Conservation (phyloP, 2,888 invertebrate genomes). For the Chloroclysta siterata region DNA sequence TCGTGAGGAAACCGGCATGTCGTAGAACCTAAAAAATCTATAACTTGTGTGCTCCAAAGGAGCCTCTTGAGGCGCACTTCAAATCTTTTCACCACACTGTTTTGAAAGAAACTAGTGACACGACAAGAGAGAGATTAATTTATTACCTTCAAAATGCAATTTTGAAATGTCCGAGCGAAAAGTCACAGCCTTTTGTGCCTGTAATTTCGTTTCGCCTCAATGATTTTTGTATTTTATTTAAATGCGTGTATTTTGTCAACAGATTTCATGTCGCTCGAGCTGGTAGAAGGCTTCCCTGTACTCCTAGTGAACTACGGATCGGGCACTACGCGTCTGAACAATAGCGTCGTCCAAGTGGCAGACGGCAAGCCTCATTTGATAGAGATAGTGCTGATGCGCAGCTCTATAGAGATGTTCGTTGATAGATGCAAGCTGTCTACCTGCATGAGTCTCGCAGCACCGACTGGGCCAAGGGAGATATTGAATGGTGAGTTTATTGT, state of each 20-base stretch:
- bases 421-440: slow-evolving; percentile 89
- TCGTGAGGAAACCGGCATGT: no score
- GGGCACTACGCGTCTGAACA: slow-evolving; percentile 89
- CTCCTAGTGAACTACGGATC: slow-evolving; percentile 95
- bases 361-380: slow-evolving; percentile 95
- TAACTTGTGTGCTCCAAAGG: no score
- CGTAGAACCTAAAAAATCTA: no score
- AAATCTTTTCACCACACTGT: no score
- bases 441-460: slow-evolving; percentile 89
- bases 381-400: slow-evolving; percentile 88
- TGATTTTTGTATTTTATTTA: no score
- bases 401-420: slow-evolving; percentile 90
- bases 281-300: slow-evolving; percentile 92
- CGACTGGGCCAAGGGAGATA: slow-evolving; percentile 89
- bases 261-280: slow-evolving; percentile 96
- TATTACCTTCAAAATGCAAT: no score
- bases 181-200: no score
- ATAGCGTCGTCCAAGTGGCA: slow-evolving; percentile 89
- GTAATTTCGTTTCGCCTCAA: no score
- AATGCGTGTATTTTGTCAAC: slow-evolving; percentile 45
- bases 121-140: no score
- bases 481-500: slow-evolving; percentile 85
- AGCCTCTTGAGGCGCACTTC: no score
- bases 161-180: no score
- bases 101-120: no score